Conservation (phyloP, 92 coral and sea anemone species). For the Phenganax subtilis region DNA sequence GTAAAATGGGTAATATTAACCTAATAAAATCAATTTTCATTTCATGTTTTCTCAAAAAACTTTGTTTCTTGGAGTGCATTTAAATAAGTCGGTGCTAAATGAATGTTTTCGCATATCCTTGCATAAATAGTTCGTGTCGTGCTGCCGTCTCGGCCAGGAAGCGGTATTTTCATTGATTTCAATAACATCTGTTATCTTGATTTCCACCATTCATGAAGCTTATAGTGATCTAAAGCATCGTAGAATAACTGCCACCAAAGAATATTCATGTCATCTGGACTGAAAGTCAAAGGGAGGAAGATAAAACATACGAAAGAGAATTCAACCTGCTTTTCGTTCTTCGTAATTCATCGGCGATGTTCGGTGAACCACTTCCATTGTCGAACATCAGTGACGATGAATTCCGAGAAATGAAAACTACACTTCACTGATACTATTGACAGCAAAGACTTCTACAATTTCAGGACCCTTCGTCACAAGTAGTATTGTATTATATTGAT, state of each 20-base stretch:
- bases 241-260: slow-evolving; percentile 43
- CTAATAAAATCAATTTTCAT: no score
- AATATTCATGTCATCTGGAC: slow-evolving; percentile 35
- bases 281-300: slow-evolving; percentile 2
- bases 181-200: neutral
- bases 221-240: slow-evolving; percentile 24
- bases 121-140: neutral
- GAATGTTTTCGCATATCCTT: neutral
- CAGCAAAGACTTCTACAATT: no score
- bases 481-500: no score
- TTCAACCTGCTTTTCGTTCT: no score
- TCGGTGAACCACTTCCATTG: no score
- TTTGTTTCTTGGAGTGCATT: neutral
- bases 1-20: no score
- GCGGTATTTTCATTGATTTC: neutral
- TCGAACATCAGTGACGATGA: no score
- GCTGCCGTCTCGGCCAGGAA: neutral
- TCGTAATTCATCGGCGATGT: no score
- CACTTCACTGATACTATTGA: no score
- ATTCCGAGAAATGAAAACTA: no score
- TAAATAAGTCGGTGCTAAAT: neutral
- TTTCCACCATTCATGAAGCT: slow-evolving; percentile 28
- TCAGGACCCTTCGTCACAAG: no score
- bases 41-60: neutral
- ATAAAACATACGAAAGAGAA: no score